Base-by-base conservation (phyloP, 2,888 invertebrate species). In the Drosophila trichaetosa region DNA sequence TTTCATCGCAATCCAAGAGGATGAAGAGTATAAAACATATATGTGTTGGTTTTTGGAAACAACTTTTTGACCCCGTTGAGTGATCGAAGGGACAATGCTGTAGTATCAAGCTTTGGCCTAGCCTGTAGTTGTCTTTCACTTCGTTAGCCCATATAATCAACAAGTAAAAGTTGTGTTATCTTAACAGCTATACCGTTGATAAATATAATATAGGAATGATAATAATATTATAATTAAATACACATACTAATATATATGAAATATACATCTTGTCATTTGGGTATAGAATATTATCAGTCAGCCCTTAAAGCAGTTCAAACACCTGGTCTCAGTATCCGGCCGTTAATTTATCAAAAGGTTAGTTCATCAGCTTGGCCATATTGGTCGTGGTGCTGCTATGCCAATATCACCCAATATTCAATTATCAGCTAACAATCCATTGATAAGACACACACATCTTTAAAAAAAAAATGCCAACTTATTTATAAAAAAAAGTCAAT, bases 361-460 rank as follows among this genome's bases (percentile, higher is more conserved):
- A 27, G 38, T 29, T n/a, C 7, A 38, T 38, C 38, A 56, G 27
- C 6, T 27, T 56, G 2, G 38, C 40, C 16, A 5, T 38, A 40
- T n/a, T 40, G 13, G 8, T 56, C n/a, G n/a, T 56, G 46, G 24
- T 29, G 16, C 38, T 40, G 8, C 29, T 2, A 4, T 34, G 36
- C 4, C 16, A 31, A 6, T 33, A 21, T 52, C 33, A 38, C 18
- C 24, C 46, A 24, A 1, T 13, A 7, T 27, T 27, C 13, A 16
- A 29, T 40, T 57, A 57, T 42, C 40, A 42, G 31, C 5, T 11
- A 7, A 21, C 16, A 21, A 31, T 16, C 29, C 13, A 21, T 40
- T 31, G 57, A 57, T 57, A 57, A 57, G 29, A 21, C 31, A 5
- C 57, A 31, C 2, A 13, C 29, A 57, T 2, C 40, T 57, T 11